Base-by-base conservation (phyloP, 2,797 vertebrate genomes). In the Liparis tanakae region DNA sequence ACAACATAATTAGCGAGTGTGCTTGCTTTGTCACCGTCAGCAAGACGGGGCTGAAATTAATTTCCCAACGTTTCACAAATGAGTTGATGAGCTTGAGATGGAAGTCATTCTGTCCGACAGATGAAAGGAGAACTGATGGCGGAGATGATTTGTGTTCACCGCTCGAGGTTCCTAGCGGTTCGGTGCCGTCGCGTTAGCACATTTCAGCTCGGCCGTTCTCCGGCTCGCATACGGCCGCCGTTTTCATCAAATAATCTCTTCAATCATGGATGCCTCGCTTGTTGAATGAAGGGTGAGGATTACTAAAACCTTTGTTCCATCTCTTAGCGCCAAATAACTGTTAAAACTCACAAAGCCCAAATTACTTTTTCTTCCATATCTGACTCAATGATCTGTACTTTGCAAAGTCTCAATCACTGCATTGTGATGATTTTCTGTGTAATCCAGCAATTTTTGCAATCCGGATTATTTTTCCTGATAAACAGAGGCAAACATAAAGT, bases 401-500 rank as follows among this genome's bases (percentile, higher is more conserved):
- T 85, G 72, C 84, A 87, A 88, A 85, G 51, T 81, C 85, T 89
- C 88, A 90, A 78, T 90, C 89, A 65, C 79, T 85, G 67, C 82
- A 82, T 85, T 86, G 86, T 89, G 81, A 87, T 84, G 85, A 90
- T 87, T 92, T 85, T 59, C 84, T 87, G 81, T 87, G 80, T 93
- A 94, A 94, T 93, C 93, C 90, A 76, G 71, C 87, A 87, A 90
- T 93, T 90, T 91, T 83, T 79, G 83, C 89, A 87, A 92, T 91
- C 91, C 87, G 86, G 91, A 94, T 93, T 90, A 93, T 90, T 64
- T 87, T 87, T 73, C 58, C 80, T 86, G 85, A 85, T 89, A 81
- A 87, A 87, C 76, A 88, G 67, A 82, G 44, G 41, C 64, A 82
- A 87, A 90, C 89, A 82, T 30, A 88, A 87, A 75, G 80, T 78